phyloP scores from a whole-genome alignment of 2,113 vertebrate genomes.

The Mormoops blainvillei region DNA sequence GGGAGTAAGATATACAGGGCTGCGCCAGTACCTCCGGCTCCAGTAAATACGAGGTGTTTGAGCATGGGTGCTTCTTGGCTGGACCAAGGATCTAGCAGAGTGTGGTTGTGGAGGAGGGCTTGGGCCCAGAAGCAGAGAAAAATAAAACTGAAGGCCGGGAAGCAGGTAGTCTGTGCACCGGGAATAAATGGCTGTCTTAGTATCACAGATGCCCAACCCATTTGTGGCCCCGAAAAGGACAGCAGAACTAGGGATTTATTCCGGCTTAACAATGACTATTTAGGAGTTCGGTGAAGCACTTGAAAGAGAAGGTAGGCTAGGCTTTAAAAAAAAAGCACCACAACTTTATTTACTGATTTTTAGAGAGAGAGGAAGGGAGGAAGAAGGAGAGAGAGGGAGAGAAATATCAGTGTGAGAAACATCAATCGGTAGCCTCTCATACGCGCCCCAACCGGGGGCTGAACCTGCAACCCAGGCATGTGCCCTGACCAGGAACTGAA shows the following conservation, averaged over 20 bases:
- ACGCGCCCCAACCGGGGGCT: too few relatives aligned
- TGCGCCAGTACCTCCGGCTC: neutral
- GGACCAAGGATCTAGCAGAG: neutral
- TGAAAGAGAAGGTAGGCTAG: neutral
- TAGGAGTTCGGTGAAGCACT: neutral
- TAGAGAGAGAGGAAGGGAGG: too few relatives aligned
- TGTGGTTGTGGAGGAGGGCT: neutral
- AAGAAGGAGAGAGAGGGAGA: too few relatives aligned
- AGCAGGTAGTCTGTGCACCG: neutral
- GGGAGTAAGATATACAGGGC: neutral
- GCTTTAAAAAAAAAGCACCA: too few relatives aligned
- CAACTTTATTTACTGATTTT: too few relatives aligned
- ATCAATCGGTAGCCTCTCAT: too few relatives aligned
- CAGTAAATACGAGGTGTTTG: neutral
- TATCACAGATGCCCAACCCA: neutral
- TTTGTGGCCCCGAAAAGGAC: neutral
- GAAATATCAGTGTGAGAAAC: too few relatives aligned
- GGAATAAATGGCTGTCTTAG: neutral
- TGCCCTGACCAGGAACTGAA: too few relatives aligned
- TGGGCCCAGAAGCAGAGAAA: neutral
- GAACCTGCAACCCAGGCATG: too few relatives aligned
- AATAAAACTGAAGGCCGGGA: neutral
- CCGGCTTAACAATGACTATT: neutral
- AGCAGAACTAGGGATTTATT: neutral
- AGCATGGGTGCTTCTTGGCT: neutral